Base-by-base conservation (phyloP, 2,113 vertebrate genomes). In the Propithecus coquereli region DNA sequence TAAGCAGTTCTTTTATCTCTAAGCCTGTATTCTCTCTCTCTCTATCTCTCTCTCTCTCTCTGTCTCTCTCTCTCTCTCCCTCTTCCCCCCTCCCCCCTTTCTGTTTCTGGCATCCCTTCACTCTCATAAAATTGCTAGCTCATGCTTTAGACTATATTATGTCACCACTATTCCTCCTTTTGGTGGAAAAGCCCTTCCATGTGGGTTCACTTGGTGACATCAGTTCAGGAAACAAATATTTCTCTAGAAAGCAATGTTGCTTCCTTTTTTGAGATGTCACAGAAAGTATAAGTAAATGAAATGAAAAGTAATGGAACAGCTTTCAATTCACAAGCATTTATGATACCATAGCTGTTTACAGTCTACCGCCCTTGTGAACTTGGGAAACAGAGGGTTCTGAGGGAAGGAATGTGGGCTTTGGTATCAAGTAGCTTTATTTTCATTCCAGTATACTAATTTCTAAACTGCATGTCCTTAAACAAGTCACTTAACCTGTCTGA, bases 201-300 rank as follows among this genome's bases (percentile, higher is more conserved):
- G 3, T 77, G 85, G 80, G 34, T 82, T 88, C 47, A 59, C 61
- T 85, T 47, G 61, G 25, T 95, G 71, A 87, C 25, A 61, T 83
- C 50, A 57, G 14, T 73, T 89, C 47, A 88, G 71, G 18, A 95
- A 94, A 88, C 76, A 76, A 84, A 54, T 76, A 66, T 91, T 90
- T 85, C 52, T 77, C 40, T 82, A 93, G 71, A 94, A 85, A 82
- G 66, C 40, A 80, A 54, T 10, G n/a, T 52, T 50, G 40, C 25
- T 89, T 95, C 73, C 76, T 89, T 77, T 96, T 81, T 77, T 50
- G 43, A 66, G 59, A 40, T 74, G 25, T 61, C 57, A 57, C 54
- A 30, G 57, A 77, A 92, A 87, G 18, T 61, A 63, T 32, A 74
- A 59, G 32, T 93, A 86, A 91, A 87, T 50, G 45, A 93, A 96